A percentile compares a stretch with the other conserved stretches of the same genome.
These are phyloP conservation scores for Mormyrus proboscirostris DNA, from an alignment of 2,797 vertebrate genomes.

Conservation along the genomic window DNA sequence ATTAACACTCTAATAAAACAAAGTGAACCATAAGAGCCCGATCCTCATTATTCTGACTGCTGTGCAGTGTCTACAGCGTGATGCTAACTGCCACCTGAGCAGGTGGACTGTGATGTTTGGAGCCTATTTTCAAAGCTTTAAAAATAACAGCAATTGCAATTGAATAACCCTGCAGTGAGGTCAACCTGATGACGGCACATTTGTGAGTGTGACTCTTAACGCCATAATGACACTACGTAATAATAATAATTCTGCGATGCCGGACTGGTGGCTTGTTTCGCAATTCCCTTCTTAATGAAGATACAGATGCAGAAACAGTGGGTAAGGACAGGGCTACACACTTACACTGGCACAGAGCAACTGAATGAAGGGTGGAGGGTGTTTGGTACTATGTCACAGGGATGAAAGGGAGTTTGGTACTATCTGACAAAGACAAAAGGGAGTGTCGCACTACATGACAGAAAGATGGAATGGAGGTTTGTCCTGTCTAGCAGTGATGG, in stretches of 20 bases:
- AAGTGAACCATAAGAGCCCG: background rate
- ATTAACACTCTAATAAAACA: background rate
- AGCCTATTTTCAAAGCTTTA: background rate
- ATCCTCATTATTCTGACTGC: background rate
- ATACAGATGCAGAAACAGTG: background rate
- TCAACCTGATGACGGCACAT: background rate
- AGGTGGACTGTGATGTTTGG: background rate
- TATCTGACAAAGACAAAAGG: background rate
- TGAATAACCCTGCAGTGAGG: background rate
- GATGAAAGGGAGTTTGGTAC: too few species aligned
- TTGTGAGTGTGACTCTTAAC: background rate
- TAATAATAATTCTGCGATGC: background rate
- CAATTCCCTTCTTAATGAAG: background rate
- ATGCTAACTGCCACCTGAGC: background rate
- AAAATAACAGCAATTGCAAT: background rate
- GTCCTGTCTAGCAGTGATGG: background rate
- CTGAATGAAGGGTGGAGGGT: background rate
- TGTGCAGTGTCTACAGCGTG: background rate
- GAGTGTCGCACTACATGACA: too few species aligned
- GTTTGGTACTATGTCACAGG: background rate
- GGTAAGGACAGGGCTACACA: background rate
- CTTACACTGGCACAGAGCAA: background rate
- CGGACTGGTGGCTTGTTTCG: background rate
- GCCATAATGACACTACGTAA: background rate
- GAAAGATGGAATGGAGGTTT: background rate